phyloP scores from a whole-genome alignment of 1,140 invertebrate genomes.

The Teleogryllus occipitalis region DNA sequence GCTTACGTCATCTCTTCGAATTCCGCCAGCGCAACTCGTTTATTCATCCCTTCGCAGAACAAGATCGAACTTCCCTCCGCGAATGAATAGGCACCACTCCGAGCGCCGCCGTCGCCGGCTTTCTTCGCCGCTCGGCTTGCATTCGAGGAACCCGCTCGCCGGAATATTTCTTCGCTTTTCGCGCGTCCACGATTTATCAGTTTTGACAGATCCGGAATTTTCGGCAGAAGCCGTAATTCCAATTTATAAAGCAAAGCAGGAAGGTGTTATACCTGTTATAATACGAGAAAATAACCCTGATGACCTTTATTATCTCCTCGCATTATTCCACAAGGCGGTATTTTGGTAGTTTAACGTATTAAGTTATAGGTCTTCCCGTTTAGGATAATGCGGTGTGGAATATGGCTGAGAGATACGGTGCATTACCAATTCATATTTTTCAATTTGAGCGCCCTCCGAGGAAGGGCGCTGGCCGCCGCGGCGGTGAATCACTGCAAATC shows the following conservation, averaged over 20 bases:
- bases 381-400: background rate
- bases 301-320: background rate
- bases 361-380: background rate
- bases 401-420: background rate
- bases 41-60: too few species aligned
- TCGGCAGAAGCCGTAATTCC: too few species aligned
- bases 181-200: too few species aligned
- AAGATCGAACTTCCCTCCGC: too few species aligned
- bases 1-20: too few species aligned
- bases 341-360: background rate
- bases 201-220: too few species aligned
- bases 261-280: background rate
- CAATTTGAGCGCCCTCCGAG: background rate
- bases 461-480: background rate
- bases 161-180: too few species aligned
- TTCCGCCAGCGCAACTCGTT: too few species aligned
- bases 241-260: background rate
- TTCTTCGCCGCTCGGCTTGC: too few species aligned
- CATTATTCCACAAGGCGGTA: background rate
- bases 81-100: too few species aligned
- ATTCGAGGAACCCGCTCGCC: too few species aligned
- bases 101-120: too few species aligned
- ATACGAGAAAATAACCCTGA: background rate
- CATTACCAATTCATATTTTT: slow-evolving; percentile 6
- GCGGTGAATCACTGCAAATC: background rate